Base-by-base conservation (phyloP, 2,888 invertebrate genomes). In the Melanostoma mellinum region DNA sequence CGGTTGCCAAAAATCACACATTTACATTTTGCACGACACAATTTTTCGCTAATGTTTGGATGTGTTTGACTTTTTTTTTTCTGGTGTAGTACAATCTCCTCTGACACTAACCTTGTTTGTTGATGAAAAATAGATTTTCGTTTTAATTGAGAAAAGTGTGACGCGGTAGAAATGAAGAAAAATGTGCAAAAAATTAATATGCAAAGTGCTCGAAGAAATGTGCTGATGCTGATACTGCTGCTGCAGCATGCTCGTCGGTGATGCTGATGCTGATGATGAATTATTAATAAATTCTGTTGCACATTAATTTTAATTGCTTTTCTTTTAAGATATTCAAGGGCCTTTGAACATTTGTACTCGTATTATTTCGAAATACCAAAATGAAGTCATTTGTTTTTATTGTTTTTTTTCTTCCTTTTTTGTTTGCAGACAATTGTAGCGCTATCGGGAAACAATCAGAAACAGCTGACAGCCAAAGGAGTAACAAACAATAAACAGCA, bases 81-180 rank as follows among this genome's bases (percentile, higher is more conserved):
- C 9, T 33, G 5, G n/a, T 36, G n/a, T 63, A 40, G 52, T 10
- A 38, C 32, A 20, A 20, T 40, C 10, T 58, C 58, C 74, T 72
- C 86, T 88, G 89, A 89, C 89, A 89, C 88, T 89, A 89, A 89
- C 89, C 89, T 89, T 89, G 89, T 87, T 85, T 87, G 52, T 65
- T 76, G 75, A 71, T 61, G 78, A 73, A 56, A 78, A 78, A 73
- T 78, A 67, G 73, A 78, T 73, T 78, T 73, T 40, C n/a, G 32
- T 30, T 77, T 77, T 78, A 72, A 78, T 67, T 79, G 67, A 73
- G 44, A 53, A 68, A 73, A 67, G 71, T 81, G 80, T 72, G 80
- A 55, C 71, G 48, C 53, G 9, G 50, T 52, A 30, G 40, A 76
- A 78, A 67, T 53, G 42, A 33, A 65, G 58, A 46, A 55, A 56